These are phyloP conservation scores for Gymnosoma rotundatum DNA, from an alignment of 2,888 invertebrate genomes.

Conservation along the genomic window DNA sequence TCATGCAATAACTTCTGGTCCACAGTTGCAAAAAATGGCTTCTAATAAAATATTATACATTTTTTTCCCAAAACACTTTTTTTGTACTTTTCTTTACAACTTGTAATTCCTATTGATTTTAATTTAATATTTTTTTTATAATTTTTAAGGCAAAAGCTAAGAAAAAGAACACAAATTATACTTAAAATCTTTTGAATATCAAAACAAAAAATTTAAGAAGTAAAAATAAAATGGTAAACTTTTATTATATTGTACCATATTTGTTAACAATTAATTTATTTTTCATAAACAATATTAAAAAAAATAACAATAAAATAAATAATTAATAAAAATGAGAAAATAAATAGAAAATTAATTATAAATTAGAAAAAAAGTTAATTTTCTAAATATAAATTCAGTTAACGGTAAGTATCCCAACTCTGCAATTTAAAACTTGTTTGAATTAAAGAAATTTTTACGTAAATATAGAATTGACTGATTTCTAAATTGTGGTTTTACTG, in stretches of 20 bases:
- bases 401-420: not conserved
- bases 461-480: no score
- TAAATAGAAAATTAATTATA: constrained; percentile 21
- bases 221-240: constrained; percentile 24
- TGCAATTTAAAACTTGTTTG: not conserved
- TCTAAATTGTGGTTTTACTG: no score
- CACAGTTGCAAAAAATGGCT: constrained; percentile 59
- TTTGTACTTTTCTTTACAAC: constrained; percentile 31
- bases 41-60: constrained; percentile 36
- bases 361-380: not conserved
- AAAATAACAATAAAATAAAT: constrained; percentile 29
- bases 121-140: constrained; percentile 13
- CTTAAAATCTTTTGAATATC: constrained; percentile 37
- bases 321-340: constrained; percentile 26
- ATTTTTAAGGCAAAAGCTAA: constrained; percentile 57
- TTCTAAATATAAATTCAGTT: not conserved
- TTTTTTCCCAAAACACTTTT: constrained; percentile 49
- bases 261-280: constrained; percentile 68
- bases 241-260: constrained; percentile 66
- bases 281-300: constrained; percentile 68
- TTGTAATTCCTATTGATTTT: not conserved
- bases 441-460: no score
- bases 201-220: constrained; percentile 25
- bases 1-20: not conserved
- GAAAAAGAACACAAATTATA: constrained; percentile 17